Base-by-base conservation (phyloP, 2,888 invertebrate genomes). In the Penaeus monodon region DNA sequence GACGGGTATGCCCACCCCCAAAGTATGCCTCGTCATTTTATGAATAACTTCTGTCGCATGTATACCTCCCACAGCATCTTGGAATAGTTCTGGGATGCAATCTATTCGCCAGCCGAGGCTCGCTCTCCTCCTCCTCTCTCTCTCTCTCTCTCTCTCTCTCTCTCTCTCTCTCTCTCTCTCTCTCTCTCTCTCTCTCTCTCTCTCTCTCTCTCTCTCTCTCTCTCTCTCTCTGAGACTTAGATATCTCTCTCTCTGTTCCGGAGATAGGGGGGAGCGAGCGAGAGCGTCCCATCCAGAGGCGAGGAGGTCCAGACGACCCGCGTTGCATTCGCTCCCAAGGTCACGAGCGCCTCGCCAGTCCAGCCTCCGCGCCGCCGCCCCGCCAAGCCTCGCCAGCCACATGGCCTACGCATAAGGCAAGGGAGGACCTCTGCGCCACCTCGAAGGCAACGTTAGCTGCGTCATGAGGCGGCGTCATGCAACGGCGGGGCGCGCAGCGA, bases 181-280 rank as follows among this genome's bases (percentile, higher is more conserved):
- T 44, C 44, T 44, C 10, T 44, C 44, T 44, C 44, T 44, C 6
- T 44, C 44, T 44, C 44, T 44, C 33, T 27, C 70, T 33, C 33
- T 70, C 70, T 27, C 70, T 22, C 24, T 20, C 27, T 70, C 29
- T n/a, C n/a, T n/a, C 78, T 57, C 78, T 12, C 57, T 78, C 14
- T 8, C 49, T 78, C 57, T 78, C 78, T 57, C 78, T 57, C 57
- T 78, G n/a, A n/a, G n/a, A n/a, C n/a, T n/a, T n/a, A n/a, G n/a
- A n/a, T n/a, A n/a, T n/a, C 44, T 44, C 44, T 44, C 33, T 33
- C 33, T 70, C 33, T 70, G 27, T 27, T 33, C 44, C 44, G 0
- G 27, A 73, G 73, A 29, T 1, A 12, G n/a, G 10, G 10, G 49
- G 14, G 49, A 38, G 77, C 44, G 44, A 27, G 76, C 24, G 38